Evolutionary conservation across 1,140 invertebrate genomes (phyloP).

Genomic region (Magallana gigas): DNA sequence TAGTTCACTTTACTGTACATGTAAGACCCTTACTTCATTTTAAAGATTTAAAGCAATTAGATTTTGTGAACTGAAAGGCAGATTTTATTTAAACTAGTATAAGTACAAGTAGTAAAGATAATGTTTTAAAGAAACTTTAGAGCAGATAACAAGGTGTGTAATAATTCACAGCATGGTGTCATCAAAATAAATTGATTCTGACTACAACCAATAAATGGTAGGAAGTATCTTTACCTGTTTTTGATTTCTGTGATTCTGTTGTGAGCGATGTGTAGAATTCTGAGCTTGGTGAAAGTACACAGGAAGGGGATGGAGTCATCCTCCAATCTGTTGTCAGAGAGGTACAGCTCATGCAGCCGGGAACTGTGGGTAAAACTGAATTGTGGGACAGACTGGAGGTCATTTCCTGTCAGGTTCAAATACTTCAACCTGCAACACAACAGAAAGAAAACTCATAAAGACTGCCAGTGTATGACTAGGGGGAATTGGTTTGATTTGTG

Average conservation of each 20-base stretch:
- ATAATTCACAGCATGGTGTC: no score
- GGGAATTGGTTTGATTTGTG: no score
- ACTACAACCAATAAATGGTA: no score
- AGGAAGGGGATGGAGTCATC: constrained; percentile 73
- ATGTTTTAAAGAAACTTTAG: no score
- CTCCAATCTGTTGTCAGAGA: constrained; percentile 75
- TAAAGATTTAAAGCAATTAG: no score
- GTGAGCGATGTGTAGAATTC: constrained; percentile 76
- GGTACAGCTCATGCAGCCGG: constrained; percentile 77
- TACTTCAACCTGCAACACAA: constrained; percentile 70
- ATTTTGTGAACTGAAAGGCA: no score
- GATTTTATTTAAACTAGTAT: no score
- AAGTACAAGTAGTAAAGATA: no score
- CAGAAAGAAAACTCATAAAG: constrained; percentile 26
- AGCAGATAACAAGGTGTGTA: no score
- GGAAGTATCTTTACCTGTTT: constrained; percentile 65
- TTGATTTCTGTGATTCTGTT: constrained; percentile 75
- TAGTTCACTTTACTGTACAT: no score
- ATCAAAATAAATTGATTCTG: no score
- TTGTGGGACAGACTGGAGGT: constrained; percentile 68
- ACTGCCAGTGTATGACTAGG: neutral
- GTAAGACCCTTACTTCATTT: no score
- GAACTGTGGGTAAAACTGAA: constrained; percentile 69
- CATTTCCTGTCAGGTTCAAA: constrained; percentile 73
- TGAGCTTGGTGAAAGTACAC: constrained; percentile 73